Percentiles rank a stretch among this genome's conserved stretches.
Evolutionary conservation across 2,888 invertebrate species (phyloP).

Genomic region (Ceraclea dissimilis): DNA sequence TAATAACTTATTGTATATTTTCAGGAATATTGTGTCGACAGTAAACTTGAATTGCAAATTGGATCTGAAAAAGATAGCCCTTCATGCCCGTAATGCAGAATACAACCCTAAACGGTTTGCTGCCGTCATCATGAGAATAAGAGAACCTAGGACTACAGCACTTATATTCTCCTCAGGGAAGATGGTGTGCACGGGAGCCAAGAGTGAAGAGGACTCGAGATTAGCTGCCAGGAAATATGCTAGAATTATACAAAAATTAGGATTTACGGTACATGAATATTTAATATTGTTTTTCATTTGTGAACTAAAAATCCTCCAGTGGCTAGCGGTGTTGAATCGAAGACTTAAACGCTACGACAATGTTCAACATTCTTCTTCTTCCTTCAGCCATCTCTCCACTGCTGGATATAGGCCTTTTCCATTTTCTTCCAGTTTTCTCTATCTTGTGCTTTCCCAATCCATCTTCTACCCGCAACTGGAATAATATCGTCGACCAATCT

Average conservation of each 20-base stretch:
- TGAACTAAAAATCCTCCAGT: too few species aligned
- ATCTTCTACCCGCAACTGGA: too few species aligned
- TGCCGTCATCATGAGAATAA: slow-evolving; percentile 95
- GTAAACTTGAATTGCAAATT: slow-evolving; percentile 93
- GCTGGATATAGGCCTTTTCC: too few species aligned
- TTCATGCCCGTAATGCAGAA: slow-evolving; percentile 97
- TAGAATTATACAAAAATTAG: slow-evolving; percentile 75
- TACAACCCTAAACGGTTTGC: slow-evolving; percentile 99
- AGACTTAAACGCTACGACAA: too few species aligned
- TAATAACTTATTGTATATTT: too few species aligned
- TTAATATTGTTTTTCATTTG: too few species aligned
- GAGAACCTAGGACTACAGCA: slow-evolving; percentile 77
- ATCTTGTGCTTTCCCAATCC: too few species aligned
- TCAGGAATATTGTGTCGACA: slow-evolving; percentile 95
- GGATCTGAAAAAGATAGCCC: slow-evolving; percentile 93
- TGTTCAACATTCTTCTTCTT: too few species aligned
- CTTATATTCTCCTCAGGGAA: slow-evolving; percentile 76
- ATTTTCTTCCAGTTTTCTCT: too few species aligned
- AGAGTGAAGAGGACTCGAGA: slow-evolving; percentile 71
- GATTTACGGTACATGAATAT: slow-evolving; percentile 54
- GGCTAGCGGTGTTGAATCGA: too few species aligned
- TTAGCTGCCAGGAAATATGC: slow-evolving; percentile 78
- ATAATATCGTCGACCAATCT: too few species aligned
- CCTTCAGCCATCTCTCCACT: too few species aligned
- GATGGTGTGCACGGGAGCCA: slow-evolving; percentile 78